Percentiles rank a stretch among this genome's conserved stretches.
phyloP scores from a whole-genome alignment of 1,140 invertebrate genomes.

The Colletes latitarsis region DNA sequence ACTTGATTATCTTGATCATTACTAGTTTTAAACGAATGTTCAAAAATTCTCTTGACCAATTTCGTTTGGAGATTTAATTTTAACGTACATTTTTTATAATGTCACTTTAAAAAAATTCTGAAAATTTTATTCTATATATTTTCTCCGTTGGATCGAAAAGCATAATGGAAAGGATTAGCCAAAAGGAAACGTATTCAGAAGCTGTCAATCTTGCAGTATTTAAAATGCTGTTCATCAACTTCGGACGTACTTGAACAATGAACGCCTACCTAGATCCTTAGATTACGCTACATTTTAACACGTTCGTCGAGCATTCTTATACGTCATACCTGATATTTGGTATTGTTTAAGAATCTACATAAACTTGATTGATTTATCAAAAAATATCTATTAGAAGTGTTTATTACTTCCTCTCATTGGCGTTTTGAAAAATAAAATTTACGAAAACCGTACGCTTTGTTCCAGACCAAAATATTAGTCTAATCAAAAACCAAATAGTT shows the following conservation, averaged over 20 bases:
- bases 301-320: neutral
- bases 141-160: neutral
- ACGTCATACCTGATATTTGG: too few relatives aligned
- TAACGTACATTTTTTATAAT: neutral
- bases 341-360: neutral
- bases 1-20: slow-evolving; percentile 17
- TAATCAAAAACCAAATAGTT: too few relatives aligned
- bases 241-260: slow-evolving; percentile 28
- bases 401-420: too few relatives aligned
- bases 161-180: neutral
- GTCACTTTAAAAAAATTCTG: neutral
- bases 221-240: slow-evolving; percentile 31
- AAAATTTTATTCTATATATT: neutral
- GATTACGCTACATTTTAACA: neutral
- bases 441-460: too few relatives aligned
- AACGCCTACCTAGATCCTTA: slow-evolving; percentile 2
- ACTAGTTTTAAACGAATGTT: neutral
- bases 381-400: too few relatives aligned
- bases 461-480: too few relatives aligned
- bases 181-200: neutral
- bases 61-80: neutral
- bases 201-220: slow-evolving; percentile 1
- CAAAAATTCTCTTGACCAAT: neutral
- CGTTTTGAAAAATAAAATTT: too few relatives aligned
- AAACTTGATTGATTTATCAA: too few relatives aligned